A percentile compares a stretch with the other conserved stretches of the same genome.
Evolutionary conservation across 2,888 invertebrate species (phyloP).

Genomic region (Hypomecis atomaria): DNA sequence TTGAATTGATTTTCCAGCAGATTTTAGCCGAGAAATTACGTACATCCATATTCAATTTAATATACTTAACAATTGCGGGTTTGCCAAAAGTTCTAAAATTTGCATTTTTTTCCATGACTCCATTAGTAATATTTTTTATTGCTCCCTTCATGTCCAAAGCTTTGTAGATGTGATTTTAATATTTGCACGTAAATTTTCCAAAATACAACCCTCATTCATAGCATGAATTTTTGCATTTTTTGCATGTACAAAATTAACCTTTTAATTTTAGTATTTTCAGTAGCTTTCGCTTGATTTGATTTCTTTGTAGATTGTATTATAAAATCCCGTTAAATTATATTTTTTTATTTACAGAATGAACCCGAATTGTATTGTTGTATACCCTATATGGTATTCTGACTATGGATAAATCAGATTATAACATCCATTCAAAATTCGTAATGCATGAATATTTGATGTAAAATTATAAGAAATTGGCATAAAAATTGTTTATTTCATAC

Average conservation of each 20-base stretch:
- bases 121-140: constrained; percentile 59
- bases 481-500: constrained; percentile 42
- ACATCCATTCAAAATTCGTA: constrained; percentile 5
- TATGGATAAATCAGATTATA: neutral
- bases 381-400: neutral
- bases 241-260: constrained; percentile 5
- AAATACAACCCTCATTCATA: constrained; percentile 34
- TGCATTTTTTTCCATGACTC: constrained; percentile 81
- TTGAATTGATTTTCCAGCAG: constrained; percentile 58
- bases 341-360: neutral
- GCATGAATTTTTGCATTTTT: constrained; percentile 13
- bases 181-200: constrained; percentile 43
- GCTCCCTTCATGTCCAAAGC: constrained; percentile 58
- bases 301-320: neutral
- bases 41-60: constrained; percentile 48
- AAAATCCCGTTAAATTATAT: neutral
- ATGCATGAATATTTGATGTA: constrained; percentile 9
- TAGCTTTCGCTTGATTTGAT: neutral
- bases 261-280: neutral
- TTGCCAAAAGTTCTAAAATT: constrained; percentile 84
- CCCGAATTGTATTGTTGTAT: neutral
- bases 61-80: constrained; percentile 82
- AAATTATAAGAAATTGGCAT: constrained; percentile 64
- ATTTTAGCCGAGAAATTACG: constrained; percentile 48
- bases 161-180: constrained; percentile 46